These are phyloP conservation scores for Drosophila parthenogenetica DNA, from an alignment of 2,888 invertebrate species.

Conservation along the genomic window DNA sequence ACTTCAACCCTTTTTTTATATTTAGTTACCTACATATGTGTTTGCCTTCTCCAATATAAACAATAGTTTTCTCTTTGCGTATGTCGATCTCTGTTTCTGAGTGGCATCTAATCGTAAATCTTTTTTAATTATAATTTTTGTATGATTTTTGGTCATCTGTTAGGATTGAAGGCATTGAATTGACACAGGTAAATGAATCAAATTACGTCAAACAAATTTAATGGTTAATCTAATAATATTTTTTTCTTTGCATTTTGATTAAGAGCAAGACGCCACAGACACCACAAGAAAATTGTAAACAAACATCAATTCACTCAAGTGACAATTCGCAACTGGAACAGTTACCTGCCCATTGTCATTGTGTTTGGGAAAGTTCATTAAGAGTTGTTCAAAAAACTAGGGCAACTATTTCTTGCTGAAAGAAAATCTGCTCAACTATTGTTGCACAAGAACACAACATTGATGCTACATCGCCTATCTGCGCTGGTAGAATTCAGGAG, in stretches of 20 bases:
- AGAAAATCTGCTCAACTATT: constrained; percentile 29
- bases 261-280: constrained; percentile 9
- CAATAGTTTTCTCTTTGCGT: constrained; percentile 66
- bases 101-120: constrained; percentile 44
- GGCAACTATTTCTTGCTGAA: background rate
- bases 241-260: no score
- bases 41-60: background rate
- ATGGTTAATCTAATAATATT: no score
- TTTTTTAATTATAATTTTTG: constrained; percentile 39
- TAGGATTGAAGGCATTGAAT: constrained; percentile 12
- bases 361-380: constrained; percentile 12
- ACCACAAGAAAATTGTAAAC: constrained; percentile 11
- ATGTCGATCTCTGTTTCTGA: constrained; percentile 38
- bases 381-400: constrained; percentile 22
- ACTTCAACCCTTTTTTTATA: constrained; percentile 60
- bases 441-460: constrained; percentile 10
- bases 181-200: background rate
- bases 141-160: constrained; percentile 47
- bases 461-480: background rate
- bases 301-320: constrained; percentile 4
- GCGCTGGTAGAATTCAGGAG: background rate
- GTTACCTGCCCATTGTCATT: constrained; percentile 9
- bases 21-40: background rate
- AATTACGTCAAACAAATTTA: no score
- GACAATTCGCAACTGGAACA: constrained; percentile 38